Evolutionary conservation across 2,797 vertebrate species (phyloP), one percentile per base, ranked within the genome.

Genomic region (Arctocebus calabarensis): DNA sequence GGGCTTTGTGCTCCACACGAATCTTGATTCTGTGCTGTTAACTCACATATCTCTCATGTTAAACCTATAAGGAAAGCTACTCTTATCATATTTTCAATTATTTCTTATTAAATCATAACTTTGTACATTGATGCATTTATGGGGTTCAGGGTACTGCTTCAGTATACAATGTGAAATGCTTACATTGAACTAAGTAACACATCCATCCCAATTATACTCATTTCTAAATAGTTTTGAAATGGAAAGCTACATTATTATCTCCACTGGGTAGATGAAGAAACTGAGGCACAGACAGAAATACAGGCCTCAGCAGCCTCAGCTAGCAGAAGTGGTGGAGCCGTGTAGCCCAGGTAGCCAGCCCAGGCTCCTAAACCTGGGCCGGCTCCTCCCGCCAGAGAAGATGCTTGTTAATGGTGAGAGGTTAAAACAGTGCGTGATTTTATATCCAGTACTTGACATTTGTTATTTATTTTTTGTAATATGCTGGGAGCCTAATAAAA

Each of bases 391-490:
- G 0, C 3, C 32, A 2, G 6, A 37, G 32, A 61, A 43, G 59
- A 37, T 17, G 66, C 78, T 90, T 32, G 7, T 25, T 23, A 79
- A n/a, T 77, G 48, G 62, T 19, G 10, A 90, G 23, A 0, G 4
- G 23, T 32, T 74, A 70, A 61, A 84, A 40, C 2, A 70, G 79
- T 17, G 20, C 79, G n/a, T 0, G 0, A 6, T 48, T 85, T 91
- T 84, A 66, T 37, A 86, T 71, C 43, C 34, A 40, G 13, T 43
- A 89, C 64, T 93, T 89, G 89, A 57, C 29, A 55, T 87, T 89
- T 86, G 27, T 84, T 94, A 22, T 79, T 92, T 78, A 32, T 75
- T 73, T 91, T 32, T 57, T 37, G 32, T 3, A 77, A 94, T 55
- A 84, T 43, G 43, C 17, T 10, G 3, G 34, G 62, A 88, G 66